These are phyloP conservation scores for Agrochola litura DNA, from an alignment of 2,888 invertebrate species.

Conservation along the genomic window DNA sequence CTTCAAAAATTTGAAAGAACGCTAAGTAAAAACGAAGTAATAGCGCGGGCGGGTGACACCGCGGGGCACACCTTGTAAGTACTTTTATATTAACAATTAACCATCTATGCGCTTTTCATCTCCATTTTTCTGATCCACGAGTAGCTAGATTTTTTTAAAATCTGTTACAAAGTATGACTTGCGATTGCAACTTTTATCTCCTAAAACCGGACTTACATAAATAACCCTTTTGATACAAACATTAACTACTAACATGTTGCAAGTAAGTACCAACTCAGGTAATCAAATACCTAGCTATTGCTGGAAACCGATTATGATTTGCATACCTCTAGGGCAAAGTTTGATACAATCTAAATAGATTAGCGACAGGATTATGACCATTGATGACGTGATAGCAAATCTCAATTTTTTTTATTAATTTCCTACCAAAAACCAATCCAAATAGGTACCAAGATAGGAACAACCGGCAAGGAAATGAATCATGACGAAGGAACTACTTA, in stretches of 20 bases:
- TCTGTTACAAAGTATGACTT: not conserved
- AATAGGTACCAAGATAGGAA: not conserved
- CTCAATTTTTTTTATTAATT: not conserved
- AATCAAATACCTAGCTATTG: not conserved
- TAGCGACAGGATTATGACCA: slow-evolving; percentile 27
- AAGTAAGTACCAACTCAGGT: not conserved
- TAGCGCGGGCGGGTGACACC: not conserved
- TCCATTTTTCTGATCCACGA: not conserved
- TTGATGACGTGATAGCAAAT: slow-evolving; percentile 21
- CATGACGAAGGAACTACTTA: not conserved
- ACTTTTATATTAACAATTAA: not conserved
- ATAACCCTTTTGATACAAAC: not conserved
- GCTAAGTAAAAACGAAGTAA: no score
- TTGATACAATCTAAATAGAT: slow-evolving; percentile 27
- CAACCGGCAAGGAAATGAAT: not conserved
- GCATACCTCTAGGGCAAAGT: slow-evolving; percentile 5
- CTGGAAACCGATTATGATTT: slow-evolving; percentile 14
- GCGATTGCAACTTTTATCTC: not conserved
- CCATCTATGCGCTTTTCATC: not conserved
- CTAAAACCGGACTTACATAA: not conserved
- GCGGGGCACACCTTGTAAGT: not conserved
- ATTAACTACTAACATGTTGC: slow-evolving; percentile 8
- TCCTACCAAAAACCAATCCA: not conserved
- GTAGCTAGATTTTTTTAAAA: not conserved
- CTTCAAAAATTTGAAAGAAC: no score